Evolutionary conservation across 2,113 vertebrate genomes (phyloP), one percentile per base, ranked within the genome.

Genomic region (Arizona elegans): DNA sequence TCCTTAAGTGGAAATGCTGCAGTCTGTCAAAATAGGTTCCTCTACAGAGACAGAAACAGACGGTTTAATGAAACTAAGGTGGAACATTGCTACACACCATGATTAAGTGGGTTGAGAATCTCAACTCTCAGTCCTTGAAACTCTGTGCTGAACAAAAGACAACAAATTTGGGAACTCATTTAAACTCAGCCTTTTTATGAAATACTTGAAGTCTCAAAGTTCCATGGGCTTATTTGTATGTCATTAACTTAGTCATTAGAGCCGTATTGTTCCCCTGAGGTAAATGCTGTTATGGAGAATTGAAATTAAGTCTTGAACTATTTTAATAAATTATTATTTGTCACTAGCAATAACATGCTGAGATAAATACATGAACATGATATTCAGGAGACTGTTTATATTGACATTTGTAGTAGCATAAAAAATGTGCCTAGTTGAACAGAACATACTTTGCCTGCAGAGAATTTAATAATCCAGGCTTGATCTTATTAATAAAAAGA

Each of bases 251-350:
- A 89, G 11, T 89, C 50, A 89, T 89, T 89, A 89, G 10, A 89
- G 10, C 54, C 3, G 6, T 13, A 47, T 55, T 89, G 33, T 59
- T 38, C 88, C 88, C 55, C 56, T 2, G 15, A 89, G 88, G 38
- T 89, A 89, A 62, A 38, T 62, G 33, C 11, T 89, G 33, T 59
- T 89, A 26, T 89, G 56, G 26, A 43, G 56, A 6, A 59, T 38
- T 59, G 33, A 59, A 89, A 89, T 89, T 89, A 89, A 59, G 43
- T 47, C 43, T 24, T 47, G 58, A 89, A 89, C 56, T 47, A 58
- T 59, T 89, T 38, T 62, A 89, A 89, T 47, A 89, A 59, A 89
- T 89, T 89, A 89, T 89, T 59, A 89, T 58, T 38, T 89, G 56
- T 38, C 56, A 24, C 33, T 47, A 89, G 58, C 38, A 89, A 59